Evolutionary conservation across 1,140 invertebrate genomes (phyloP).

Genomic region (Solen grandis): DNA sequence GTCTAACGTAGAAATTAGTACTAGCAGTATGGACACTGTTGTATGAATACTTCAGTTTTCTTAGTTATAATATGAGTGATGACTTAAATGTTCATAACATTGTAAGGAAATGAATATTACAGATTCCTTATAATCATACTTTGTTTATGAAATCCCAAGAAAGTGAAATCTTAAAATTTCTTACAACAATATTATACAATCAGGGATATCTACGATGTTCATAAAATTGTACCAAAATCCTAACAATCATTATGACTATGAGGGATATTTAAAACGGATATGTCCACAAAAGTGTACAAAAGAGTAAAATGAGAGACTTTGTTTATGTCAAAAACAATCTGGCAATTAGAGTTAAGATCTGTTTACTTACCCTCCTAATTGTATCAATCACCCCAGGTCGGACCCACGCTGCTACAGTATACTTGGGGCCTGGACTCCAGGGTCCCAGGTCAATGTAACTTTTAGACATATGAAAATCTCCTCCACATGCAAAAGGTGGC

Average conservation of each 20-base stretch:
- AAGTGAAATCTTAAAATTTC: background rate
- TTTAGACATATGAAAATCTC: constrained; percentile 57
- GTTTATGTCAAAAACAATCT: too few species aligned
- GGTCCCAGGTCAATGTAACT: constrained; percentile 66
- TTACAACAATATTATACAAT: background rate
- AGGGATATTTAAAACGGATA: too few species aligned
- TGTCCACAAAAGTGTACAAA: too few species aligned
- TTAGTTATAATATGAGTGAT: background rate
- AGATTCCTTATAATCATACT: background rate
- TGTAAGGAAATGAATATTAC: background rate
- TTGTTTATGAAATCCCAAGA: background rate
- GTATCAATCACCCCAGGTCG: constrained; percentile 60
- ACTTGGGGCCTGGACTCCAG: constrained; percentile 68
- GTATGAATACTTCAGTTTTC: background rate
- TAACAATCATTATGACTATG: too few species aligned
- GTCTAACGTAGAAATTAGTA: constrained; percentile 51
- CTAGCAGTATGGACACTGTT: background rate
- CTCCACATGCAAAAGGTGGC: constrained; percentile 71
- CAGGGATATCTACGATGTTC: background rate
- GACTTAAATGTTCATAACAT: background rate
- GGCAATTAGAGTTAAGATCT: too few species aligned
- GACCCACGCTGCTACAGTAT: constrained; percentile 71
- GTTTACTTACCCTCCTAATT: constrained; percentile 65
- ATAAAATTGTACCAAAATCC: too few species aligned
- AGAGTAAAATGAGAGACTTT: too few species aligned